These are phyloP conservation scores for Glaucidium brasilianum DNA, from an alignment of 2,113 vertebrate genomes.

Conservation along the genomic window DNA sequence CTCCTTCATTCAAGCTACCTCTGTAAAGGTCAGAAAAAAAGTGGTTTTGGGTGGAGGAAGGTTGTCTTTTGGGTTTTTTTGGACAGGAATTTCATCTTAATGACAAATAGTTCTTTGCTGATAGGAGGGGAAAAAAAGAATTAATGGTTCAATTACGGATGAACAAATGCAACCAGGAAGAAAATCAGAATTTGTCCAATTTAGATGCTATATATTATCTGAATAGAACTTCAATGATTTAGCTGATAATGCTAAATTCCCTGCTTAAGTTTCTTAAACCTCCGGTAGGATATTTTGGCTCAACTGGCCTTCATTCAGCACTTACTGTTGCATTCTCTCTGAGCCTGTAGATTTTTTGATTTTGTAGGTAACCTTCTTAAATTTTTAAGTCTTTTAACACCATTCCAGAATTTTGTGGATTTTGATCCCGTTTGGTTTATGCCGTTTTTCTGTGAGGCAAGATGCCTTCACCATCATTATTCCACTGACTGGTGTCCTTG, in stretches of 20 bases:
- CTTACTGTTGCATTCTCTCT: neutral
- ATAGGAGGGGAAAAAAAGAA: neutral
- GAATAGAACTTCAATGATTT: neutral
- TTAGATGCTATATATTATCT: neutral
- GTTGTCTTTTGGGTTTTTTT: neutral
- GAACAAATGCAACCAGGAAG: neutral
- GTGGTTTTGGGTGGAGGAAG: neutral
- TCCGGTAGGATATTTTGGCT: neutral
- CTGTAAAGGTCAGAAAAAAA: slow-evolving; percentile 36
- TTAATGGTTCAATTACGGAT: slow-evolving; percentile 8
- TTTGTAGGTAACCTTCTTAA: neutral
- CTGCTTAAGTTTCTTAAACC: neutral
- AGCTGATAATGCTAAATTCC: neutral
- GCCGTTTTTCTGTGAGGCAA: neutral
- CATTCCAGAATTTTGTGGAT: neutral
- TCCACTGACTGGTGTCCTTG: neutral
- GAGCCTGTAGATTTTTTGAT: neutral
- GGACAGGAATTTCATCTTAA: neutral
- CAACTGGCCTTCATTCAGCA: neutral
- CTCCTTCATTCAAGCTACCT: slow-evolving; percentile 30
- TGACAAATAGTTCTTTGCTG: slow-evolving; percentile 18
- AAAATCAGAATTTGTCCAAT: neutral
- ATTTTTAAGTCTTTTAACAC: neutral
- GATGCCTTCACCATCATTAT: neutral
- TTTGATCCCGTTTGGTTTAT: neutral